Percentiles rank a stretch among this genome's conserved stretches.
Conservation (phyloP, 2,797 vertebrate species). For the Heteromormyrus szaboi region DNA sequence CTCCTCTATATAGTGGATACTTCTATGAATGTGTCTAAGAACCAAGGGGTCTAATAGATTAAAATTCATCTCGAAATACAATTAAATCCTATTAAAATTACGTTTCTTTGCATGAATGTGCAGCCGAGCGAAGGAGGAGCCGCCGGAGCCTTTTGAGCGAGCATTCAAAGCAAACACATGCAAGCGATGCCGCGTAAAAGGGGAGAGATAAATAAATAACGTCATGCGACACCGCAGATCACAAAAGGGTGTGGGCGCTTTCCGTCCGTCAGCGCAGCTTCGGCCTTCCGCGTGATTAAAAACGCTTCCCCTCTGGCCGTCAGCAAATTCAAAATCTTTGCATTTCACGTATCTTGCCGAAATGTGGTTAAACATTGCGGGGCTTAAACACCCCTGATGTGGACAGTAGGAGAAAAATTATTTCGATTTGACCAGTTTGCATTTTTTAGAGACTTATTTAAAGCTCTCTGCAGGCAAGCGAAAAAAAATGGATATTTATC, state of each 20-base stretch:
- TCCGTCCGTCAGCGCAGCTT: constrained; percentile 55
- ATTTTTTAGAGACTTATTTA: constrained; percentile 33
- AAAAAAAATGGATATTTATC: too few species aligned
- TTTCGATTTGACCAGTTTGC: constrained; percentile 37
- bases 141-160: constrained; percentile 36
- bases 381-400: constrained; percentile 60
- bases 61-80: constrained; percentile 9
- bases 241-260: constrained; percentile 42
- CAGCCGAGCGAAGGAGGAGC: neutral
- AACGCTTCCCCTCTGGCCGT: constrained; percentile 51
- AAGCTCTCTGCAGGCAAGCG: constrained; percentile 16
- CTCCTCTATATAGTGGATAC: constrained; percentile 15
- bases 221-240: constrained; percentile 62
- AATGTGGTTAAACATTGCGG: constrained; percentile 53
- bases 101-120: neutral
- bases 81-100: neutral
- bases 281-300: constrained; percentile 61
- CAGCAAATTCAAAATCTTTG: constrained; percentile 36
- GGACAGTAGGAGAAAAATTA: constrained; percentile 26
- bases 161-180: constrained; percentile 41
- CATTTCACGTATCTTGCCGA: constrained; percentile 35
- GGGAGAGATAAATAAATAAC: constrained; percentile 51
- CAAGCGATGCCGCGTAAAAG: neutral
- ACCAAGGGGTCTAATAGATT: constrained; percentile 11
- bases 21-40: constrained; percentile 11